Conservation (phyloP, 2,797 vertebrate species). For the Chaetophractus vellerosus region DNA sequence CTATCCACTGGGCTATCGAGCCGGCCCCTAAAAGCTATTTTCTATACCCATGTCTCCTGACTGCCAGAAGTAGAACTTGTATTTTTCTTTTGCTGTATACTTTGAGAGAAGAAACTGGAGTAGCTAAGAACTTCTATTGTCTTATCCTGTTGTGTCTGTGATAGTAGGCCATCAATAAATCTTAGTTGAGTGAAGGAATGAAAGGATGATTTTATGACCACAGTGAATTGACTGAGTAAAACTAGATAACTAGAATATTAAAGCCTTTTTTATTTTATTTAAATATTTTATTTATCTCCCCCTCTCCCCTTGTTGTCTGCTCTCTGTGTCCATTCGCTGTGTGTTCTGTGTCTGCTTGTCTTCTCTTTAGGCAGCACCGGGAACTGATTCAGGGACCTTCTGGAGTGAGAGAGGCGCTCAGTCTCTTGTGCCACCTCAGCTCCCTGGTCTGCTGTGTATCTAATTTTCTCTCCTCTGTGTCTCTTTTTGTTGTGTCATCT, state of each 20-base stretch:
- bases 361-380: too few relatives aligned
- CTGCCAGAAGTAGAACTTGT: background rate
- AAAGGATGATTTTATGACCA: conserved; percentile 16
- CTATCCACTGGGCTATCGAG: too few relatives aligned
- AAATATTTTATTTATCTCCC: too few relatives aligned
- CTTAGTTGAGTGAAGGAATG: conserved; percentile 7
- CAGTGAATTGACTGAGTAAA: conserved; percentile 46
- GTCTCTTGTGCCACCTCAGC: too few relatives aligned
- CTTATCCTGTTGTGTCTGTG: background rate
- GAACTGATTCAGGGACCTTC: too few relatives aligned
- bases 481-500: too few relatives aligned
- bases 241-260: background rate
- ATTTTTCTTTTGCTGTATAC: background rate
- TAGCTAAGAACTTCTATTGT: background rate
- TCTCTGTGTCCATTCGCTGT: too few relatives aligned
- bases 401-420: too few relatives aligned
- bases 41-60: background rate
- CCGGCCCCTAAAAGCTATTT: background rate
- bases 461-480: too few relatives aligned
- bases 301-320: too few relatives aligned
- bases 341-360: too few relatives aligned
- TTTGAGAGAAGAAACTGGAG: conserved; percentile 10
- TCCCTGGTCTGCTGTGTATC: too few relatives aligned
- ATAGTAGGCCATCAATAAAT: background rate
- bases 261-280: background rate